A percentile compares a stretch with the other conserved stretches of the same genome.
phyloP scores from a whole-genome alignment of 2,113 vertebrate genomes.

The Hystrix brachyura region DNA sequence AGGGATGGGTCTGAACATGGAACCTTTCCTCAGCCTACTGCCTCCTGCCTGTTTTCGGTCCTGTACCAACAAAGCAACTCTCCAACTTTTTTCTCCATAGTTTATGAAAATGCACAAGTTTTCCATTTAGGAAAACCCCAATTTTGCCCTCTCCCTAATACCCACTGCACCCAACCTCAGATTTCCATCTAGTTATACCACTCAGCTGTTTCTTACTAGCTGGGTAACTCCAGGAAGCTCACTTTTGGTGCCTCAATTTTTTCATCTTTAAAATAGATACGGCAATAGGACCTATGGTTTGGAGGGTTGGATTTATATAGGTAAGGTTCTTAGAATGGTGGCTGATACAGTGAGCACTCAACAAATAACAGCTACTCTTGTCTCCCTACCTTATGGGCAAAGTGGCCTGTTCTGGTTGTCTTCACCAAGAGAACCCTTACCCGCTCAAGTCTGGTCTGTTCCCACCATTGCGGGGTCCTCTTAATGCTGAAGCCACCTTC shows the following conservation, averaged over 20 bases:
- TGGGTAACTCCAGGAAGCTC: not conserved
- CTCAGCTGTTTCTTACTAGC: not conserved
- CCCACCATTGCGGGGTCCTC: not conserved
- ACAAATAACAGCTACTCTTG: not conserved
- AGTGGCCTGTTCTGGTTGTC: not conserved
- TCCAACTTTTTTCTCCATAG: not conserved
- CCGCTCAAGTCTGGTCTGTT: not conserved
- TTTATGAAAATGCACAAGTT: not conserved
- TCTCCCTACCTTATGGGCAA: not conserved
- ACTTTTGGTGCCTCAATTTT: constrained; percentile 1
- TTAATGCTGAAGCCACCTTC: not conserved
- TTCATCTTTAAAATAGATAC: not conserved
- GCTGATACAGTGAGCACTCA: not conserved
- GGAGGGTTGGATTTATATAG: not conserved
- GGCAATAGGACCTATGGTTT: not conserved
- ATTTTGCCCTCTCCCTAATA: not conserved
- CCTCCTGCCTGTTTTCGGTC: not conserved
- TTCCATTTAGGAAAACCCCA: not conserved
- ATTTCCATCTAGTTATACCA: not conserved
- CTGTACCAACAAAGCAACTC: not conserved
- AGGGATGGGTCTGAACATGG: not conserved
- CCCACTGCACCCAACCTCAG: not conserved
- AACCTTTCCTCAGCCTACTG: not conserved
- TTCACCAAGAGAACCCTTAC: not conserved
- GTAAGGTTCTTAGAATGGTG: not conserved